Base-by-base conservation (phyloP, 1,140 invertebrate species). In the Galleria mellonella region DNA sequence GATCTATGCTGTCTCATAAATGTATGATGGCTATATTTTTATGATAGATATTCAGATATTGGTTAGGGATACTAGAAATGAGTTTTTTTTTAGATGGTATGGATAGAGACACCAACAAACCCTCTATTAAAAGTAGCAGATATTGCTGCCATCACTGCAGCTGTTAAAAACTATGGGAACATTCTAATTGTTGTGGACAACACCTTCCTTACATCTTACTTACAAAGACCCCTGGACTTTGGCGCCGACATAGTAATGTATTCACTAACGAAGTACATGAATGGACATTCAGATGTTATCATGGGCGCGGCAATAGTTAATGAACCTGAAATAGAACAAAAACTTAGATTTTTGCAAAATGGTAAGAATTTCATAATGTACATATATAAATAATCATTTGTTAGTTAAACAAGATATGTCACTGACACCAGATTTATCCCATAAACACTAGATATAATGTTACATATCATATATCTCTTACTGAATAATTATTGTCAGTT, bases 31-130 rank as follows among this genome's bases (percentile, higher is more conserved):
- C n/a, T n/a, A n/a, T n/a, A n/a, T n/a, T n/a, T n/a, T n/a, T n/a
- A n/a, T n/a, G n/a, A n/a, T n/a, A n/a, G n/a, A n/a, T n/a, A n/a
- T n/a, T n/a, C n/a, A n/a, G n/a, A n/a, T n/a, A n/a, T n/a, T n/a
- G n/a, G n/a, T 23, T 23, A 23, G 17, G 17, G 6, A 6, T 23
- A 23, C 6, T 23, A 3, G 2, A n/a, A 14, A 4, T 14, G 6
- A 0, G 4, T 37, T 15, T 15, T 64, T 47, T 88, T 89, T 7
- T 55, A 96, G 94, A 90, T 99, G 87, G 88, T 99, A 12, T 99
- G 98, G 97, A 86, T 99, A 39, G 98, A 99, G 87, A 95, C 95
- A 0, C 98, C 98, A 1, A 98, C 98, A n/a, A 99, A 99, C 89
- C 98, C 98, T 0, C 87, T 95, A 0, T 77, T 99, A 59, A 97